Evolutionary conservation across 2,113 vertebrate species (phyloP), one percentile per base, ranked within the genome.

Genomic region (Aix galericulata): DNA sequence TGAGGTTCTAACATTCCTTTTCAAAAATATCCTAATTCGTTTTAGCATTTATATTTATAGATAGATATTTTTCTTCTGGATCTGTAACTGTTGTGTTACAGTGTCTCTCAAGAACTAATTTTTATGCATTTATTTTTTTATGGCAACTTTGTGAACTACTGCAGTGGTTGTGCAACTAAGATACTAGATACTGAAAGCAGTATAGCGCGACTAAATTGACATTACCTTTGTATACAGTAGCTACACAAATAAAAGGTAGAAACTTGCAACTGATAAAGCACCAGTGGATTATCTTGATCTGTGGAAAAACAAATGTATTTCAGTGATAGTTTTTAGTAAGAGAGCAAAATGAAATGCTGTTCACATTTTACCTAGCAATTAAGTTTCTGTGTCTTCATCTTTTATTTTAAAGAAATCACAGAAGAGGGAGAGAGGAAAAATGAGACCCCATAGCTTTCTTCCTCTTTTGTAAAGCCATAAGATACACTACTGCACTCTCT

Each of bases 21-120:
- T 78, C 36, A 60, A 80, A 38, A 9, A 1, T 44, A 48, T 90
- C 38, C 23, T 32, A 36, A 74, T 83, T 90, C 2, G 26, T 91
- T 92, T 87, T 36, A 67, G 31, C 59, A 80, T 87, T 50, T 66
- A 17, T 76, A n/a, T 81, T 94, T 91, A 77, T 58, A 75, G 36
- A 13, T n/a, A 23, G n/a, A 18, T 8, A 32, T 40, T 17, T 55
- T 58, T 46, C 58, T 4, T 3, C 8, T 44, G 22, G 3, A 25
- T 76, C 83, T 86, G 29, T 60, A 91, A 38, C 64, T 88, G 55
- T 71, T 82, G 23, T 60, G 3, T 71, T 88, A 59, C 53, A 80
- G 9, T 83, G 34, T 6, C n/a, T 81, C 32, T 71, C 74, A 60
- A 76, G 23, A 77, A 38, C 15, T 80, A 11, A 9, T 46, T 80